These are phyloP conservation scores for Cetonia aurata DNA, from an alignment of 2,888 invertebrate genomes.

Conservation along the genomic window DNA sequence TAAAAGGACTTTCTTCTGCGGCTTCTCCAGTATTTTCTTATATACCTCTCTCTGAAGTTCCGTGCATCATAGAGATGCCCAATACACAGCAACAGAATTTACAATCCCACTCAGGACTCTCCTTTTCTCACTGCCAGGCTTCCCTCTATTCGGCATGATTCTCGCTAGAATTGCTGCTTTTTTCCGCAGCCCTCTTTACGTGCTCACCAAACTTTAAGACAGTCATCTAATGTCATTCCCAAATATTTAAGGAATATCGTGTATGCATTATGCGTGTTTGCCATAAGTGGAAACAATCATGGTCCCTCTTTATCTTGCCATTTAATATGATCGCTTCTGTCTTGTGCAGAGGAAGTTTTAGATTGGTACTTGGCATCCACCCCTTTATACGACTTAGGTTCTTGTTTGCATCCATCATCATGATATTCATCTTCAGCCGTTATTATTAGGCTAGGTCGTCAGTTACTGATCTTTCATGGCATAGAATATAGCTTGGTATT, in stretches of 20 bases:
- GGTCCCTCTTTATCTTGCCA: slow-evolving; percentile 4
- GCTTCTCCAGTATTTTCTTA: background rate
- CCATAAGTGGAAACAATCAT: slow-evolving; percentile 1
- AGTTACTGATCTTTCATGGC: too few relatives aligned
- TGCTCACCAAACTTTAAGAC: slow-evolving; percentile 1
- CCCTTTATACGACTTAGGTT: background rate
- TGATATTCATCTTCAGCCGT: background rate
- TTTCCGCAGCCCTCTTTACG: background rate
- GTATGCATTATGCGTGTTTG: background rate
- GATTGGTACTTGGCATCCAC: slow-evolving; percentile 7
- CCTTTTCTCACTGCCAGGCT: too few relatives aligned
- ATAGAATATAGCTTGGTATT: too few relatives aligned
- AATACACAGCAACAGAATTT: background rate
- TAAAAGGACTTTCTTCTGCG: slow-evolving; percentile 5
- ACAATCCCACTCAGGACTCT: slow-evolving; percentile 8
- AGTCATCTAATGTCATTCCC: background rate
- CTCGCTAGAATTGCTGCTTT: background rate
- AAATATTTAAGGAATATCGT: slow-evolving; percentile 1
- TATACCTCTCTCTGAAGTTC: background rate
- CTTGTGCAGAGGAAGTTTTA: background rate
- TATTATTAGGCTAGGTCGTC: slow-evolving; percentile 23
- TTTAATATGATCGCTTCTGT: slow-evolving; percentile 3
- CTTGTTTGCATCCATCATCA: slow-evolving; percentile 6
- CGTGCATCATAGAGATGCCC: background rate
- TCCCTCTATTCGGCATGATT: slow-evolving; percentile 17